Evolutionary conservation across 2,797 vertebrate genomes (phyloP), one percentile per base, ranked within the genome.

Genomic region (Pteropus rufus): DNA sequence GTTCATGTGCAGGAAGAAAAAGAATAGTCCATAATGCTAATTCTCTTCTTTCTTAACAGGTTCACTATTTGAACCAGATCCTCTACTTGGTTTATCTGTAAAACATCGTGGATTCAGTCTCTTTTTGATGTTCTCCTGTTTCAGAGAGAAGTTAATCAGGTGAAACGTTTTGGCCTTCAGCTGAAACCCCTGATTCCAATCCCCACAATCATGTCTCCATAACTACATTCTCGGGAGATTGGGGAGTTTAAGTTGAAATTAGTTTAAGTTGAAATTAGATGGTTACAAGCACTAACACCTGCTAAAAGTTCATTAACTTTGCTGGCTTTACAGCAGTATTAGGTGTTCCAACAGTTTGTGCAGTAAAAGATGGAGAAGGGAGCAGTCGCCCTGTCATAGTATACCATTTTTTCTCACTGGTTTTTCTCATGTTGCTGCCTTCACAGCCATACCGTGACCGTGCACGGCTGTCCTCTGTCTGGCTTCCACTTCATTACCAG

Each of bases 51-150:
- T 95, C 46, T 89, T 90, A 88, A 67, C 73, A 92, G 80, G 39
- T 67, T 95, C 60, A 54, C 81, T 85, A 52, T 96, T 91, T 95
- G 90, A 96, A 92, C 90, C 96, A 76, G 89, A 49, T 36, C 58
- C 62, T 91, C 65, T n/a, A 31, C 54, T 91, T 67, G 73, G 91
- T 77, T 93, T 95, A 93, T 93, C 93, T 89, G 9, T 86, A 95
- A 70, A 70, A 80, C 4, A 5, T 23, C 46, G 69, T 72, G 60
- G 79, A 86, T 36, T 73, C 85, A 62, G 52, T 65, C 49, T 93
- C 89, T 88, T 94, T 76, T 85, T 83, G 69, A 90, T 60, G 36
- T 65, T 75, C 65, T 95, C 52, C 34, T 60, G 3, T 88, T 94
- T 93, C 90, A 94, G 88, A 64, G 54, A 92, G 49, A 73, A 95